Evolutionary conservation across 2,113 vertebrate species (phyloP), one percentile per base, ranked within the genome.

Genomic region (Cisticola juncidis): DNA sequence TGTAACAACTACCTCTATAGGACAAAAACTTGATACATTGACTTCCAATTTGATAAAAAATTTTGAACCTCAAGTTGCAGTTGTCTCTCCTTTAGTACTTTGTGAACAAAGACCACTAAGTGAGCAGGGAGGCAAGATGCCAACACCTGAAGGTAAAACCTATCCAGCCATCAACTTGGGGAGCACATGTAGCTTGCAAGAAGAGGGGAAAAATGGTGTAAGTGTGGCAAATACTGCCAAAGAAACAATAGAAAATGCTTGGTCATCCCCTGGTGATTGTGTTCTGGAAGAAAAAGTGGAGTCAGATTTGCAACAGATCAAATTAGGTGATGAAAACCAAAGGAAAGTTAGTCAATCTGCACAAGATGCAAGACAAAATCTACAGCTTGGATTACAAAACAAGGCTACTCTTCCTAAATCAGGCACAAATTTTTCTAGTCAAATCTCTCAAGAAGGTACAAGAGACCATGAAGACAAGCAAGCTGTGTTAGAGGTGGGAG

Each of bases 21-120:
- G 57, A 21, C 97, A 96, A 62, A 98, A 95, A n/a, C 81, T 77
- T n/a, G 98, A 98, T 56, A 44, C 83, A 1, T 10, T 89, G 20
- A 51, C 44, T 88, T 58, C 89, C 35, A 96, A 22, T 90, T 42
- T 72, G 35, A 45, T 89, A 31, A 98, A 98, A 86, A 91, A 93
- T 64, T 82, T 96, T 77, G 98, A 98, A 73, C 98, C 96, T 54
- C 98, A 98, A 60, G 90, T 98, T 92, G 98, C 98, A 51, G 93
- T 98, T 53, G 98, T 98, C 28, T 97, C 98, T 42, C 98, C 98
- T 21, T 97, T 98, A 83, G 95, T 98, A 36, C 97, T 98, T 80
- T 95, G 96, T 36, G 93, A 97, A 68, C 96, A 97, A 53, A 97
- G n/a, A 86, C 33, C 81, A 12, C 60, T 82, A 51, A 72, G 33